phyloP scores from a whole-genome alignment of 2,113 vertebrate species.

The mouse (Mus musculus) region GRCm39 chr11:116148501-116149000 shows the following conservation, averaged over 20 bases:
- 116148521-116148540: neutral
- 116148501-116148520: too few relatives aligned
- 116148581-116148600: neutral
- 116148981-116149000: neutral
- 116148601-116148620: neutral
- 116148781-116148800: neutral
- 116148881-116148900: neutral
- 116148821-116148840: neutral
- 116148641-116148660: neutral
- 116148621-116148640: neutral
- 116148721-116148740: neutral
- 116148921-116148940: neutral
- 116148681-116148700: neutral
- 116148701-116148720: neutral
- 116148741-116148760: neutral
- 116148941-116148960: neutral
- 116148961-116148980: neutral
- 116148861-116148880: neutral
- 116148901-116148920: neutral
- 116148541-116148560: slow-evolving; percentile 26
- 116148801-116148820: neutral
- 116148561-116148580: neutral
- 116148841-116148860: neutral
- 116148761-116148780: too few relatives aligned
- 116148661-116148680: fast-evolving